Conservation (phyloP, 2,113 vertebrate genomes). For the Leptobrachium ailaonicum region DNA sequence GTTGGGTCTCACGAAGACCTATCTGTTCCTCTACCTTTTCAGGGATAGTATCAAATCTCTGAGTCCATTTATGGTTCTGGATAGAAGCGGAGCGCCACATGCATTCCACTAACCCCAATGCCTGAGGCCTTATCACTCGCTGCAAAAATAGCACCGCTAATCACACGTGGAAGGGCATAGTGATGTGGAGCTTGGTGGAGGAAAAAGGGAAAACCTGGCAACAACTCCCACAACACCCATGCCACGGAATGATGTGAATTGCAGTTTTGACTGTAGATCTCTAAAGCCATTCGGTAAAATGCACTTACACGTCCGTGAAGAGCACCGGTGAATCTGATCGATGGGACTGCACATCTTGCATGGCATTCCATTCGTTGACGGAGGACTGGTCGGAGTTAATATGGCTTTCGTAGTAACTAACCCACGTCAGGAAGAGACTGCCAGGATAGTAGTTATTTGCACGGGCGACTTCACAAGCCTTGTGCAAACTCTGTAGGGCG, state of each 20-base stretch:
- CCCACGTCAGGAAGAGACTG: constrained; percentile 96
- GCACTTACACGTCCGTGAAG: constrained; percentile 92
- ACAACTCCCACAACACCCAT: too few relatives aligned
- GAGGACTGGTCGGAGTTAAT: constrained; percentile 90
- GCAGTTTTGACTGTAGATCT: too few relatives aligned
- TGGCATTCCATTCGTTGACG: constrained; percentile 96
- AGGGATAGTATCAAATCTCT: constrained; percentile 66
- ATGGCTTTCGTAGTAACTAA: constrained; percentile 97
- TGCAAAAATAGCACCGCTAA: constrained; percentile 76
- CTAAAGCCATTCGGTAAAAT: too few relatives aligned
- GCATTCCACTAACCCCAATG: constrained; percentile 67
- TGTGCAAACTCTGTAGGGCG: constrained; percentile 93
- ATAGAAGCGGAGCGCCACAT: constrained; percentile 60
- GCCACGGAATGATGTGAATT: too few relatives aligned
- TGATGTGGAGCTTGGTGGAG: constrained; percentile 2
- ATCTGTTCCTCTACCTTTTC: constrained; percentile 62
- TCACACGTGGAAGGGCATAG: constrained; percentile 55
- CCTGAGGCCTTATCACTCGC: constrained; percentile 69
- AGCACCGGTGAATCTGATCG: constrained; percentile 90
- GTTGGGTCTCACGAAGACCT: constrained; percentile 4
- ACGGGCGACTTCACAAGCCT: constrained; percentile 92
- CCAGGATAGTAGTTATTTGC: constrained; percentile 96
- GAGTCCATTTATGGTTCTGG: constrained; percentile 70
- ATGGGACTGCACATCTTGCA: constrained; percentile 95
- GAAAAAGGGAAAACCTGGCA: too few relatives aligned